Evolutionary conservation across 37 sponge, comb jelly and placozoan genomes (phyloP), one percentile per base, ranked within the genome.

Genomic region (Diacarnus erythraeanus): DNA sequence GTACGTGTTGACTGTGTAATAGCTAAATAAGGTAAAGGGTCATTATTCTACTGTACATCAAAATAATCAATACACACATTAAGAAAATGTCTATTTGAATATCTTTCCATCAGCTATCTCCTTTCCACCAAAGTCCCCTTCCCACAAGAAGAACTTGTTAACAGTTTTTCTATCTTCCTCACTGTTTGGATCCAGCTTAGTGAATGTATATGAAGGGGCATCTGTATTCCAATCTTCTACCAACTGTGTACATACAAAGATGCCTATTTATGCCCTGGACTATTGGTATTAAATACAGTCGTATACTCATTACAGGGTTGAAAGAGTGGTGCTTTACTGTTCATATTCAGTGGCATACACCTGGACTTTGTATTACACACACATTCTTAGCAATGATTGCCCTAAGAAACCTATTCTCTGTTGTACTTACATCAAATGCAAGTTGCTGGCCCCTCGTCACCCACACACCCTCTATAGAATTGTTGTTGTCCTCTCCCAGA

Each of bases 1-100:
- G n/a, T n/a, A n/a, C n/a, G n/a, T n/a, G n/a, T n/a, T n/a, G n/a
- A n/a, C n/a, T n/a, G n/a, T n/a, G n/a, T n/a, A n/a, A n/a, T n/a
- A n/a, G n/a, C n/a, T n/a, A n/a, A n/a, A n/a, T n/a, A n/a, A n/a
- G n/a, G n/a, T n/a, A n/a, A n/a, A n/a, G n/a, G n/a, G n/a, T n/a
- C n/a, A n/a, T n/a, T n/a, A n/a, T n/a, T n/a, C n/a, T n/a, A n/a
- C n/a, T n/a, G n/a, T n/a, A n/a, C n/a, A n/a, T n/a, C n/a, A n/a
- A n/a, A n/a, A n/a, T n/a, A n/a, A n/a, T n/a, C n/a, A n/a, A n/a
- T n/a, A n/a, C n/a, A n/a, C n/a, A n/a, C n/a, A n/a, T n/a, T n/a
- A n/a, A n/a, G n/a, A n/a, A n/a, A n/a, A n/a, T n/a, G n/a, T 76
- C 88, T 78, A 96, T 69, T 96, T 96, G 81, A 87, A 96, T 38